Base-by-base conservation (phyloP, 2,888 invertebrate species). In the Torymus texanus region DNA sequence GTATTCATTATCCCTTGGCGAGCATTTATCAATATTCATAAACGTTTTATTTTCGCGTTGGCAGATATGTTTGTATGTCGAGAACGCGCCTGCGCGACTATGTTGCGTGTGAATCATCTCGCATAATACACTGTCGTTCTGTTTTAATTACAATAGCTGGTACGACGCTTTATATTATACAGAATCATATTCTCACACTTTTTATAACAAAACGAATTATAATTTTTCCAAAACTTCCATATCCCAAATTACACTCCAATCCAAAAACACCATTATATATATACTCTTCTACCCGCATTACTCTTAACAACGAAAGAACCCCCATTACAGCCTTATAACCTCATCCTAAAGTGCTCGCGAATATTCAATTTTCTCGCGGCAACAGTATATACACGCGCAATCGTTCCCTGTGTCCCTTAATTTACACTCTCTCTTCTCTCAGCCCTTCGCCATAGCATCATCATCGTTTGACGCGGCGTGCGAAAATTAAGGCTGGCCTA, bases 331-430 rank as follows among this genome's bases (percentile, higher is more conserved):
- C 41, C 41, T 8, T 41, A 41, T 41, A 41, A 41, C 41, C 41
- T 8, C 8, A 1, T 1, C 41, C 41, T 5, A 41, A 41, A 41
- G 41, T 41, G 41, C 41, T 41, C 41, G n/a, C 18, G 58, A 72
- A 55, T 65, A 80, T 78, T 81, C 80, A 81, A 81, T 81, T 80
- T 80, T 70, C 77, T 75, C 67, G n/a, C 66, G 21, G 41, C 41
- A 8, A 8, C 41, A 8, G 41, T 1, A 8, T 21, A 21, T 21
- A 8, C 41, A 8, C 29, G 29, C 41, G 12, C 56, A 77, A 70
- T 63, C 62, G 68, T 10, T 56, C 58, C 65, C 68, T 67, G 21
- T 59, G 70, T 77, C 74, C 74, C 56, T 77, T 75, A 77, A 80
- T 80, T 80, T 78, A 71, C 74, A 66, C 77, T 74, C 53, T 11